Evolutionary conservation across 2,797 vertebrate genomes (phyloP).

Genomic region (Bradypodion ventrale): DNA sequence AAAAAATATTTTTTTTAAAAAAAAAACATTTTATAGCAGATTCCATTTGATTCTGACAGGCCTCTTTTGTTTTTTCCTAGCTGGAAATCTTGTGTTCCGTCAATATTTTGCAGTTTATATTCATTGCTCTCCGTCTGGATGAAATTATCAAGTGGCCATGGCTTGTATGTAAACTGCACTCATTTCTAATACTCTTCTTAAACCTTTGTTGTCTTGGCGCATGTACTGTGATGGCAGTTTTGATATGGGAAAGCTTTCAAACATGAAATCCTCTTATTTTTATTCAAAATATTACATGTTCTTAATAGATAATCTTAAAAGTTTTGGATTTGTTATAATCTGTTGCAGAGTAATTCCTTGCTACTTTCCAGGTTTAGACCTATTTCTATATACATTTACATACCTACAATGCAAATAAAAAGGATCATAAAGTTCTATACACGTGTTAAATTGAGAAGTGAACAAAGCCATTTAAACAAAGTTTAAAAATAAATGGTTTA

Average conservation of each 20-base stretch:
- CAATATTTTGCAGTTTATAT: slow-evolving; percentile 99
- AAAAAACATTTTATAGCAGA: neutral
- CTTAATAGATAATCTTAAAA: neutral
- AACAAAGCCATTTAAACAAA: neutral
- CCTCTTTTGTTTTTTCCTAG: slow-evolving; percentile 72
- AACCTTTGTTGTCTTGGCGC: slow-evolving; percentile 13
- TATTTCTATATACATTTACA: neutral
- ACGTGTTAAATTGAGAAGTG: neutral
- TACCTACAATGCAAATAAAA: no score
- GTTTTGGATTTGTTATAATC: neutral
- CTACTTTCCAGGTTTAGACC: neutral
- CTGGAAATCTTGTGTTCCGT: slow-evolving; percentile 98
- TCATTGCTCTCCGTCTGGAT: slow-evolving; percentile 95
- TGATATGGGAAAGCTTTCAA: neutral
- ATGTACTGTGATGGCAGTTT: neutral
- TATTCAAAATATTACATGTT: neutral
- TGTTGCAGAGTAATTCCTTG: neutral
- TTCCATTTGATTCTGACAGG: slow-evolving; percentile 7
- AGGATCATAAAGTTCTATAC: neutral
- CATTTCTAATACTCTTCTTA: slow-evolving; percentile 38
- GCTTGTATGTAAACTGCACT: slow-evolving; percentile 84
- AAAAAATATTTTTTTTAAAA: no score
- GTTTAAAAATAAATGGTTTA: neutral
- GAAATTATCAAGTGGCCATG: slow-evolving; percentile 96
- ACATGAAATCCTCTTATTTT: neutral